Conservation (phyloP, 2,888 invertebrate species). For the Parascotia fuliginaria region DNA sequence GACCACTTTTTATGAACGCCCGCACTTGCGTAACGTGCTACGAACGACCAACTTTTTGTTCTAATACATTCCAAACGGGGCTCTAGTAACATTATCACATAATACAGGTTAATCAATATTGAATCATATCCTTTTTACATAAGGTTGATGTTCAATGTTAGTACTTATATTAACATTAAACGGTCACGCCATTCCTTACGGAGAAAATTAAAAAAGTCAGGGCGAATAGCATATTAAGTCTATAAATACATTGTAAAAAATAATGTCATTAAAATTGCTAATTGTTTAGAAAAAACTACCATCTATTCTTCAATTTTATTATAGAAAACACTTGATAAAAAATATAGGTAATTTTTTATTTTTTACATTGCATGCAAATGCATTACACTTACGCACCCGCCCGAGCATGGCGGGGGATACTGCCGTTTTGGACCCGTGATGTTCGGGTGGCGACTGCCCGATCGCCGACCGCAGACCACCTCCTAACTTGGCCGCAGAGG, state of each 20-base stretch:
- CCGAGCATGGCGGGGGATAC: too few species aligned
- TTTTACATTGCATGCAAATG: too few species aligned
- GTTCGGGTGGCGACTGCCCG: too few species aligned
- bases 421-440: too few species aligned
- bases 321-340: too few species aligned
- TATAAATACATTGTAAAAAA: not conserved
- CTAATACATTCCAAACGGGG: conserved; percentile 59
- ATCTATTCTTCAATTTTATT: not conserved
- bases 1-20: conserved; percentile 71
- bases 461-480: too few species aligned
- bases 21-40: conserved; percentile 79
- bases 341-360: too few species aligned
- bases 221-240: not conserved
- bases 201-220: not conserved
- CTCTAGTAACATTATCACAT: conserved; percentile 45
- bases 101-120: conserved; percentile 8
- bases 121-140: conserved; percentile 3
- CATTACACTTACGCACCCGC: too few species aligned
- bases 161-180: conserved; percentile 42
- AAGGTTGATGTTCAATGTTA: conserved; percentile 3
- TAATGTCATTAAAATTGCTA: not conserved
- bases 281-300: not conserved
- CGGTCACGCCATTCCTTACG: conserved; percentile 28
- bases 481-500: too few species aligned
- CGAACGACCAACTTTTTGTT: conserved; percentile 67